Base-by-base conservation (phyloP, 2,797 vertebrate species). In the Falco concolor region DNA sequence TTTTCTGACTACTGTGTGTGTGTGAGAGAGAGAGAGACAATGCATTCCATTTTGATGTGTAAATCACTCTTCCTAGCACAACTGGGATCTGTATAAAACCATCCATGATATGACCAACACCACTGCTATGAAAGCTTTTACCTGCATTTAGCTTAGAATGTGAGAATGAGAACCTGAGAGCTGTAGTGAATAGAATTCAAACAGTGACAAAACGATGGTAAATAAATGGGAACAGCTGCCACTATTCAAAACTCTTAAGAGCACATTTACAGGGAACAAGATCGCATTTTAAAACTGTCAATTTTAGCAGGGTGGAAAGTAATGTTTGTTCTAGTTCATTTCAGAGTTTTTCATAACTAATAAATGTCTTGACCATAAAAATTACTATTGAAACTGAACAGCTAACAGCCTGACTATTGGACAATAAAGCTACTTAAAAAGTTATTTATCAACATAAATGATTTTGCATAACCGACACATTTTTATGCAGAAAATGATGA, bases 391-490 rank as follows among this genome's bases (percentile, higher is more conserved):
- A 97, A 97, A 94, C 69, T 3, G 24, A 95, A 94, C 64, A 93
- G 74, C 77, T 94, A 96, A 86, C 90, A 94, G 91, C 68, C 93
- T 95, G 87, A 95, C 84, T 86, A 70, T 90, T 77, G 84, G 91
- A 97, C 90, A 96, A 95, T 95, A 95, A 94, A 92, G 76, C 94
- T 94, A 91, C 90, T 97, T 97, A 47, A 92, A 97, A 97, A 81
- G 75, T 96, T 97, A 97, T 98, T 97, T 97, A 97, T 97, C 97
- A 97, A 96, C 57, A 92, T 93, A 98, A 98, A 94, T 92, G 93
- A 95, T 94, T 90, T 95, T 97, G 74, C 49, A 89, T 96, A 96
- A 97, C 81, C 0, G 34, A 96, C 87, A 96, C 52, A 75, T 94
- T 97, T 97, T 96, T 96, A 95, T 96, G 84, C 90, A 94, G 89